phyloP scores from a whole-genome alignment of 2,797 vertebrate species.

The Onychomys torridus region DNA sequence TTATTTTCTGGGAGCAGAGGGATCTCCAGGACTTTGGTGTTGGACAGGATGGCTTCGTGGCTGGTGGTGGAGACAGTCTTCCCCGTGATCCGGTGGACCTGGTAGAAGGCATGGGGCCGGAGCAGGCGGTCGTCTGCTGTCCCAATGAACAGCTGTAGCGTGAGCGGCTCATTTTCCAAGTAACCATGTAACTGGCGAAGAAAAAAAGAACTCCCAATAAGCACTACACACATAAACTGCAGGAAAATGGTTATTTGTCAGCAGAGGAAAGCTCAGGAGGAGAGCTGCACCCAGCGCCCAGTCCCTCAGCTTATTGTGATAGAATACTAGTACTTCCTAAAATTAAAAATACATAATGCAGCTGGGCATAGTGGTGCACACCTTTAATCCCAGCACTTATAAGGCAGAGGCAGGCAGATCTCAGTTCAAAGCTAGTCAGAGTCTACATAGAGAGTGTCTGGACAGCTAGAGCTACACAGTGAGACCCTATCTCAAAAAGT shows the following conservation, averaged over 20 bases:
- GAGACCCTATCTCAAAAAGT: neutral
- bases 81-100: slow-evolving; percentile 99
- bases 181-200: slow-evolving; percentile 97
- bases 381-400: neutral
- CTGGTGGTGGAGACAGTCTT: slow-evolving; percentile 99
- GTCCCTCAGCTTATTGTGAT: slow-evolving; percentile 42
- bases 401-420: neutral
- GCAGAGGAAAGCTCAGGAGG: slow-evolving; percentile 84
- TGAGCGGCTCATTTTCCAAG: slow-evolving; percentile 97
- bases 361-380: neutral
- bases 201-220: slow-evolving; percentile 90
- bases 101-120: slow-evolving; percentile 99
- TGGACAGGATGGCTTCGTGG: slow-evolving; percentile 96
- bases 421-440: neutral
- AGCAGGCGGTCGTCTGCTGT: slow-evolving; percentile 99
- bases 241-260: slow-evolving; percentile 83
- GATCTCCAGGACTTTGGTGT: slow-evolving; percentile 99
- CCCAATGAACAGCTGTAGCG: slow-evolving; percentile 99
- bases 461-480: neutral
- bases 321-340: slow-evolving; percentile 66
- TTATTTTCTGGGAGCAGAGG: slow-evolving; percentile 96
- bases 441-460: neutral
- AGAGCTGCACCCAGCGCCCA: slow-evolving; percentile 81
- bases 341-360: slow-evolving; percentile 12
- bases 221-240: slow-evolving; percentile 77